These are phyloP conservation scores for Lepidurus couesii DNA, from an alignment of 1,140 invertebrate genomes.

Conservation along the genomic window DNA sequence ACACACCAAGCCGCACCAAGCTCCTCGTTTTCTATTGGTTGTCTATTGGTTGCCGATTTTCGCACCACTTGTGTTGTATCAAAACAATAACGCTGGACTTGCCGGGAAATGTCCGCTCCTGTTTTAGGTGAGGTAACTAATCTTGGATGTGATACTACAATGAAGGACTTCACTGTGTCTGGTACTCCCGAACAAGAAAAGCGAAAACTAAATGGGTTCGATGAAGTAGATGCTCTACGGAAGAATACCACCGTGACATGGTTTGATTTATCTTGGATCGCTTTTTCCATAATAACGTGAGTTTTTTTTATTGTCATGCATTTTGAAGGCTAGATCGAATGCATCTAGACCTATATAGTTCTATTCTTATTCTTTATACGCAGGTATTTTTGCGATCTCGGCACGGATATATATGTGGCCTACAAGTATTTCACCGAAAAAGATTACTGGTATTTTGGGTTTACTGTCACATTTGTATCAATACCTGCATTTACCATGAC, in stretches of 20 bases:
- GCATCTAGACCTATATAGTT: neutral
- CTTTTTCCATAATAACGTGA: constrained; percentile 22
- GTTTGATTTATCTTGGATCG: constrained; percentile 30
- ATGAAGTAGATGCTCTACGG: constrained; percentile 33
- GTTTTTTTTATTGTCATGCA: neutral
- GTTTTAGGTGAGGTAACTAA: neutral
- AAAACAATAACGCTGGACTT: neutral
- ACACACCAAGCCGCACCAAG: too few species aligned
- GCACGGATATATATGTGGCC: constrained; percentile 32
- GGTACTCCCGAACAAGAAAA: neutral
- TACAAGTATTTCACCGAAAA: constrained; percentile 25
- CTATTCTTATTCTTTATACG: neutral
- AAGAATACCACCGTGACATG: constrained; percentile 22
- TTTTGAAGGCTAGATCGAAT: neutral
- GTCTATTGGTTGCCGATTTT: too few species aligned
- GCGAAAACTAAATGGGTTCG: neutral
- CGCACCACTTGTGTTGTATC: too few species aligned
- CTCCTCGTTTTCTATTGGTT: too few species aligned
- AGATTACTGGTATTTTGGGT: constrained; percentile 31
- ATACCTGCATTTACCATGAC: constrained; percentile 30
- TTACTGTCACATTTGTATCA: constrained; percentile 31
- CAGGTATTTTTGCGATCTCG: constrained; percentile 30
- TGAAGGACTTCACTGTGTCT: neutral
- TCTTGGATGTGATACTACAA: neutral
- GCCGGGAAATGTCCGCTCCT: neutral